Percentiles rank a stretch among this genome's conserved stretches.
These are phyloP conservation scores for Mythimna vitellina DNA, from an alignment of 2,888 invertebrate genomes.

Conservation along the genomic window DNA sequence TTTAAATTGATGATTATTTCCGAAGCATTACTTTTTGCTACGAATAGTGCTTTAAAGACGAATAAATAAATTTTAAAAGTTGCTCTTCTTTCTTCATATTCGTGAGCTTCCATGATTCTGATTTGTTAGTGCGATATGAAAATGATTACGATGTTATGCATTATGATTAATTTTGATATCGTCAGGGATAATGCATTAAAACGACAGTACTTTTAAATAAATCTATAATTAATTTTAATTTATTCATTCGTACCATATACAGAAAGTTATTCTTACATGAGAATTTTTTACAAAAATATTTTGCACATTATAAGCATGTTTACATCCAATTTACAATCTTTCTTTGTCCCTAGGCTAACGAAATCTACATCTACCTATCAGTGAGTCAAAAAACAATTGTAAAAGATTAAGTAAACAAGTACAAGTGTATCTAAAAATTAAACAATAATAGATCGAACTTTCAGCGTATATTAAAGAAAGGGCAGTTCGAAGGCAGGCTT, in stretches of 20 bases:
- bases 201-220: conserved; percentile 43
- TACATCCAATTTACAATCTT: conserved; percentile 38
- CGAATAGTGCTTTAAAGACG: neutral
- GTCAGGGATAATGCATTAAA: conserved; percentile 42
- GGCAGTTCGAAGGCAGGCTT: conserved; percentile 29
- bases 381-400: conserved; percentile 27
- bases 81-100: neutral
- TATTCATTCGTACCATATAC: conserved; percentile 33
- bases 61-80: neutral
- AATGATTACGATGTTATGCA: conserved; percentile 22
- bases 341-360: conserved; percentile 17
- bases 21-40: neutral
- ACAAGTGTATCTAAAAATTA: conserved; percentile 32
- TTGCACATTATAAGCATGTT: conserved; percentile 38
- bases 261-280: conserved; percentile 32
- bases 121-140: conserved; percentile 27
- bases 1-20: neutral
- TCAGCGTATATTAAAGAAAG: conserved; percentile 14
- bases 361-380: conserved; percentile 25
- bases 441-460: conserved; percentile 3
- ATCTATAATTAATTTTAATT: conserved; percentile 39
- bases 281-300: conserved; percentile 27
- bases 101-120: neutral
- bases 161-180: conserved; percentile 22
- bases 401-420: conserved; percentile 36